Conservation (phyloP, 2,113 vertebrate species). For the Macrotis lagotis region DNA sequence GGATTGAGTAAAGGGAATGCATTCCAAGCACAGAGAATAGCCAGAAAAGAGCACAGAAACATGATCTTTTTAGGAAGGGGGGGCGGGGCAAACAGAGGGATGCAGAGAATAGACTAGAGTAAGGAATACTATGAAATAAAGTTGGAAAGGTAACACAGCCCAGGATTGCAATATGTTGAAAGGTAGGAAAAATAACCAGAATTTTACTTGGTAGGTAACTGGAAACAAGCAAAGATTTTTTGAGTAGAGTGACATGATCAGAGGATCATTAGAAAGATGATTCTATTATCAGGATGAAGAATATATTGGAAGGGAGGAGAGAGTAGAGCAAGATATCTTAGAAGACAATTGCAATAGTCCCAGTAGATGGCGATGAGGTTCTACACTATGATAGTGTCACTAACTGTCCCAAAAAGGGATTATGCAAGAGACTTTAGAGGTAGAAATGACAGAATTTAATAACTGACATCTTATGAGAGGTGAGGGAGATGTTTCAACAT, state of each 20-base stretch:
- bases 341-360: not conserved
- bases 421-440: not conserved
- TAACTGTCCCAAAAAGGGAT: not conserved
- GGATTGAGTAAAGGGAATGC: not conserved
- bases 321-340: not conserved
- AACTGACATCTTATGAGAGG: not conserved
- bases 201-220: not conserved
- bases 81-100: not conserved
- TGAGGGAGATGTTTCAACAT: not conserved
- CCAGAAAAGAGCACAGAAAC: not conserved
- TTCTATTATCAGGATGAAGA: not conserved
- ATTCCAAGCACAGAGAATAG: not conserved
- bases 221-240: not conserved
- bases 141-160: not conserved
- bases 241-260: not conserved
- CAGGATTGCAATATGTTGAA: not conserved
- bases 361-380: not conserved
- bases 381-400: not conserved
- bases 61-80: not conserved
- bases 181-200: not conserved
- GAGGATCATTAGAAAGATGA: not conserved
- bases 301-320: not conserved
- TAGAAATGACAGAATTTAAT: not conserved
- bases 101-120: not conserved
- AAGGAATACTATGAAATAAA: not conserved